phyloP scores from a whole-genome alignment of 2,113 vertebrate species.

The Lampris megalopsis region DNA sequence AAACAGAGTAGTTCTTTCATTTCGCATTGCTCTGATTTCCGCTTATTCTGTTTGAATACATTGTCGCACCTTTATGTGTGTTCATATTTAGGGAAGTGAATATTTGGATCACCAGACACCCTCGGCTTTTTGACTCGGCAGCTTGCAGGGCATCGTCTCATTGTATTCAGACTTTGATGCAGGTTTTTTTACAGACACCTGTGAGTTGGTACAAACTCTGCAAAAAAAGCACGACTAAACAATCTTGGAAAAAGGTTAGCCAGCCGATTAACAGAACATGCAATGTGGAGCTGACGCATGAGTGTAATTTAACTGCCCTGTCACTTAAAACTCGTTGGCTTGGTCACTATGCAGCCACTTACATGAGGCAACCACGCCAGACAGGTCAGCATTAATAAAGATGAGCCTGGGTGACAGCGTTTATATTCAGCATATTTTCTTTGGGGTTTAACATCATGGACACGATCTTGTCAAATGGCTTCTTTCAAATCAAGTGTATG shows the following conservation, averaged over 20 bases:
- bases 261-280: constrained; percentile 29
- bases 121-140: constrained; percentile 6
- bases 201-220: constrained; percentile 24
- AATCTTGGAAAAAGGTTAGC: constrained; percentile 13
- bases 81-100: neutral
- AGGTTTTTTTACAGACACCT: constrained; percentile 6
- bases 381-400: constrained; percentile 14
- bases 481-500: too few relatives aligned
- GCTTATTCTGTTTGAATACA: neutral
- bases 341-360: constrained; percentile 16
- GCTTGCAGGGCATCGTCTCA: neutral
- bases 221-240: constrained; percentile 10
- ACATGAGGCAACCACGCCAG: constrained; percentile 15
- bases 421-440: neutral
- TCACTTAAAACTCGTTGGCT: constrained; percentile 32
- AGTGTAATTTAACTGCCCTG: constrained; percentile 36
- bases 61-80: neutral
- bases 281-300: constrained; percentile 6
- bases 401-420: neutral
- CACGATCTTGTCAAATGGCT: too few relatives aligned
- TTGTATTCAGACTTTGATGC: neutral
- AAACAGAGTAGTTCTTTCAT: neutral
- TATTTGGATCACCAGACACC: neutral
- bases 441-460: too few relatives aligned
- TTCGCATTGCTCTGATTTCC: neutral